A percentile compares a stretch with the other conserved stretches of the same genome.
phyloP scores from a whole-genome alignment of 2,113 vertebrate genomes.

The Indicator maculatus region DNA sequence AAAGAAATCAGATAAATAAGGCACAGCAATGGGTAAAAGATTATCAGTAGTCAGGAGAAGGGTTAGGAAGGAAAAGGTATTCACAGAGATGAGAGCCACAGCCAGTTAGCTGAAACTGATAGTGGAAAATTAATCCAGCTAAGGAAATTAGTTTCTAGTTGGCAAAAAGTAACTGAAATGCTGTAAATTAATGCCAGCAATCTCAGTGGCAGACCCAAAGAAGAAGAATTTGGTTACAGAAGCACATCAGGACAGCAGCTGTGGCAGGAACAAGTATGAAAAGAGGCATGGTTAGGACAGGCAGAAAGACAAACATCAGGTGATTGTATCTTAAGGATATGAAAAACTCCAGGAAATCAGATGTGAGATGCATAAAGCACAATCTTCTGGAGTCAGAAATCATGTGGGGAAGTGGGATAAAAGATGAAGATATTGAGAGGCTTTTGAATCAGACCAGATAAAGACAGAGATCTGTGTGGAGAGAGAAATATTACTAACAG shows the following conservation, averaged over 20 bases:
- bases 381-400: not conserved
- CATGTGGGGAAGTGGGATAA: not conserved
- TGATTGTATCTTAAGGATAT: not conserved
- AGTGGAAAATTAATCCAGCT: conserved; percentile 35
- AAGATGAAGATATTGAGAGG: not conserved
- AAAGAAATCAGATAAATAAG: conserved; percentile 28
- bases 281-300: not conserved
- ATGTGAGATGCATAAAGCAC: not conserved
- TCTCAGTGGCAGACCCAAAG: not conserved
- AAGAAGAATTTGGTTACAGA: not conserved
- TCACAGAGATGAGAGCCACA: not conserved
- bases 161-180: conserved; percentile 23
- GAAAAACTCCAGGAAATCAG: not conserved
- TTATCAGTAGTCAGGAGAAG: not conserved
- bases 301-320: conserved; percentile 6
- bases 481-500: not conserved
- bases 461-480: not conserved
- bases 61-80: not conserved
- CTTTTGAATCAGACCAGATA: not conserved
- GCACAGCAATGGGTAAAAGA: not conserved
- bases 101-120: conserved; percentile 36
- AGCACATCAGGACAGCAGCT: not conserved
- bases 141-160: conserved; percentile 50
- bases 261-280: not conserved
- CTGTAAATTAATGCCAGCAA: not conserved